These are phyloP conservation scores for Apamea monoglypha DNA, from an alignment of 2,888 invertebrate species.

Conservation along the genomic window DNA sequence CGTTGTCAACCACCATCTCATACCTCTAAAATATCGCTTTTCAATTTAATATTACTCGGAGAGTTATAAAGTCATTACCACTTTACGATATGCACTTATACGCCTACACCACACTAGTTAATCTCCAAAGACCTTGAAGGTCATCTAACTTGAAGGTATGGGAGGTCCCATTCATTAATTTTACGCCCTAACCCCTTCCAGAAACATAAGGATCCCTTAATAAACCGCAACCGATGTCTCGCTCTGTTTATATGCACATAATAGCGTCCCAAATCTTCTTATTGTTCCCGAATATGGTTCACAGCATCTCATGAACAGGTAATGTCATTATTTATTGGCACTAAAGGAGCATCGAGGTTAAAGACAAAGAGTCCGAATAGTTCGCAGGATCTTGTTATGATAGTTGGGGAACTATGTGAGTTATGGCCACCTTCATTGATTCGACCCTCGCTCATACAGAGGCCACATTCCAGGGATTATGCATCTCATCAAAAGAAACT, in stretches of 20 bases:
- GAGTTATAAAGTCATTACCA: constrained; percentile 31
- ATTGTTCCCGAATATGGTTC: constrained; percentile 86
- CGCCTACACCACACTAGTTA: constrained; percentile 52
- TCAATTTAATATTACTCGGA: neutral
- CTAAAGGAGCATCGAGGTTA: constrained; percentile 79
- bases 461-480: constrained; percentile 61
- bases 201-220: constrained; percentile 74
- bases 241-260: constrained; percentile 85
- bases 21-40: neutral
- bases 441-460: constrained; percentile 63
- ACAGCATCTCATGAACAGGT: constrained; percentile 84
- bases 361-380: constrained; percentile 83
- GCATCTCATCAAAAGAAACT: constrained; percentile 68
- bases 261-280: constrained; percentile 85
- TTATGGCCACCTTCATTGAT: constrained; percentile 70
- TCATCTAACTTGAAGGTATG: constrained; percentile 67
- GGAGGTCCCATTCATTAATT: constrained; percentile 67
- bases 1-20: too few species aligned
- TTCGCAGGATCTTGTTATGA: constrained; percentile 78
- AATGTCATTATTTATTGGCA: constrained; percentile 88
- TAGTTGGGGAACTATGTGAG: constrained; percentile 74
- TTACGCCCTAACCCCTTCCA: constrained; percentile 66
- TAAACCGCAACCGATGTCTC: constrained; percentile 82
- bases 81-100: constrained; percentile 53
- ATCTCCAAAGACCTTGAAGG: constrained; percentile 61